Evolutionary conservation across 2,113 vertebrate genomes (phyloP).

Genomic region (Sinocyclocheilus rhinocerous): DNA sequence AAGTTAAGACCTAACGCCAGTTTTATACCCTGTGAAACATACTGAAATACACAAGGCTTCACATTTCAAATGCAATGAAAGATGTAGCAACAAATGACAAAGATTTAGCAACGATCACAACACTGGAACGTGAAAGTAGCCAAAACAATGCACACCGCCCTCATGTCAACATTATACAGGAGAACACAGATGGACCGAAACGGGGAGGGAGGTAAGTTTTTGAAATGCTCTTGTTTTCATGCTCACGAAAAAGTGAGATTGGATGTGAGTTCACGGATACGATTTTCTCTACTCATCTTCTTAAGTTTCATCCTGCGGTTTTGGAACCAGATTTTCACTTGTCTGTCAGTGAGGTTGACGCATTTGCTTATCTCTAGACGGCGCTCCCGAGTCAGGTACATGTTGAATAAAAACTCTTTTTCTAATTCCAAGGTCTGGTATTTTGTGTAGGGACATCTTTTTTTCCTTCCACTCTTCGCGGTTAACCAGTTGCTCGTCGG

Average conservation of each 20-base stretch:
- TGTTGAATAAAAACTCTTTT: constrained; percentile 99
- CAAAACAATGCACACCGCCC: constrained; percentile 75
- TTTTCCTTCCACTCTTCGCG: constrained; percentile 98
- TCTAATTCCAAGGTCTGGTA: constrained; percentile 99
- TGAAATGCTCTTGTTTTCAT: constrained; percentile 29
- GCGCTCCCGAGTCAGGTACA: constrained; percentile 99
- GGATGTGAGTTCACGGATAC: constrained; percentile 98
- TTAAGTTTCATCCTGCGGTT: constrained; percentile 99
- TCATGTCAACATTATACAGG: constrained; percentile 69
- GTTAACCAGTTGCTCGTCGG: constrained; percentile 97
- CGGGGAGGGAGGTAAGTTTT: constrained; percentile 20
- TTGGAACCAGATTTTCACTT: constrained; percentile 99
- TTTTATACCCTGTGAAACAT: constrained; percentile 73
- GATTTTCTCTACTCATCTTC: constrained; percentile 99
- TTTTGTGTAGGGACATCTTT: constrained; percentile 98
- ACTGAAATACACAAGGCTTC: constrained; percentile 65
- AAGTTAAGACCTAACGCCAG: constrained; percentile 71
- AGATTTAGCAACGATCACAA: constrained; percentile 86
- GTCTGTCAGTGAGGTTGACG: constrained; percentile 99
- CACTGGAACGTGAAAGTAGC: constrained; percentile 81
- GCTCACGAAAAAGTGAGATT: constrained; percentile 98
- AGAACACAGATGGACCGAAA: constrained; percentile 27
- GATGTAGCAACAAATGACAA: constrained; percentile 52
- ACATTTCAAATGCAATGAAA: constrained; percentile 61
- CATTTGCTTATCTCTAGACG: constrained; percentile 99